A percentile compares a stretch with the other conserved stretches of the same genome.
These are phyloP conservation scores for Paedocypris micromegethes DNA, from an alignment of 2,797 vertebrate species.

Conservation along the genomic window DNA sequence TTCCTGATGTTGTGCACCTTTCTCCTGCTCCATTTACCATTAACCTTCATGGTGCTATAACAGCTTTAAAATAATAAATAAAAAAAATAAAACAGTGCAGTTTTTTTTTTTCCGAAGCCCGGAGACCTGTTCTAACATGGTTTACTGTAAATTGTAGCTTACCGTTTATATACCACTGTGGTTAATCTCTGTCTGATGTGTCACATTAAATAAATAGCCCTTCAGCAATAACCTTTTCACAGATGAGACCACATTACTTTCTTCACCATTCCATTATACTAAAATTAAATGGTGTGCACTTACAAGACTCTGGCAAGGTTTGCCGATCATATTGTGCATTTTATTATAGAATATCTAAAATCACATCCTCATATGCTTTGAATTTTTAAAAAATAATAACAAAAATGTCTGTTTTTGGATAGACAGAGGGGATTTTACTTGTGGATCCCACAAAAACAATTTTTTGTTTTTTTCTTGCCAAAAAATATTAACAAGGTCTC, in stretches of 20 bases:
- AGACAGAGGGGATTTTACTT: too few species aligned
- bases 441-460: too few species aligned
- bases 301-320: slow-evolving; percentile 5
- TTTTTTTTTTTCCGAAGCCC: background rate
- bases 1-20: slow-evolving; percentile 29
- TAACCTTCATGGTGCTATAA: slow-evolving; percentile 4
- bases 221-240: slow-evolving; percentile 30
- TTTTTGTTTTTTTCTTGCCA: too few species aligned
- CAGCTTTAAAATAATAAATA: background rate
- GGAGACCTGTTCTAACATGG: background rate
- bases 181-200: slow-evolving; percentile 16
- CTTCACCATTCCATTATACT: slow-evolving; percentile 17
- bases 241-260: slow-evolving; percentile 15
- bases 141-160: background rate
- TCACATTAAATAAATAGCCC: slow-evolving; percentile 16
- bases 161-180: slow-evolving; percentile 8
- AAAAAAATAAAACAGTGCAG: background rate
- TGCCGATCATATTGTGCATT: background rate
- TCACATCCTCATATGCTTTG: too few species aligned
- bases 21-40: slow-evolving; percentile 14
- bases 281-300: slow-evolving; percentile 16
- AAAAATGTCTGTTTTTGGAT: too few species aligned
- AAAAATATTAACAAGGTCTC: too few species aligned
- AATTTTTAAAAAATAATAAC: too few species aligned
- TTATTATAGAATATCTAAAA: background rate